Evolutionary conservation across 2,113 vertebrate species (phyloP).

Genomic region (Pipa parva): DNA sequence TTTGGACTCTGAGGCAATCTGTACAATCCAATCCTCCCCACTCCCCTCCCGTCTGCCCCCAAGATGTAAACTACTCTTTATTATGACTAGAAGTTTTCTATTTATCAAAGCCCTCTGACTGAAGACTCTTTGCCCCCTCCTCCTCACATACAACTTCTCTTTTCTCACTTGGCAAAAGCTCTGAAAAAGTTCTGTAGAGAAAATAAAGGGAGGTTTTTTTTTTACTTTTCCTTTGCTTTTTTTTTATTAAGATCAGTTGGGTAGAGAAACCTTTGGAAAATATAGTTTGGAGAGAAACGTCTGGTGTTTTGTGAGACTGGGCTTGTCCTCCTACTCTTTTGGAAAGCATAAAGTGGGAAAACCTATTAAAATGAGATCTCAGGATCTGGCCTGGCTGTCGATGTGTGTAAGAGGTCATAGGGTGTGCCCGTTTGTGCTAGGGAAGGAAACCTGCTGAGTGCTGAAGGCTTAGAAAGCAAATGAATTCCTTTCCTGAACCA

Average conservation of each 20-base stretch:
- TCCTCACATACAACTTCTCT: constrained; percentile 25
- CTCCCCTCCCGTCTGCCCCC: constrained; percentile 32
- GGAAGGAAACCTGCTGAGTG: neutral
- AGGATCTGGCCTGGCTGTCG: constrained; percentile 15
- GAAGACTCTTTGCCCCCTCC: constrained; percentile 51
- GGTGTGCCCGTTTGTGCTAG: constrained; percentile 2
- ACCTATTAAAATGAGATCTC: constrained; percentile 27
- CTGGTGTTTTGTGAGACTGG: constrained; percentile 53
- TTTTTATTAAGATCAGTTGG: constrained; percentile 47
- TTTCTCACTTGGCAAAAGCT: constrained; percentile 28
- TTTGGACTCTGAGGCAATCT: constrained; percentile 57
- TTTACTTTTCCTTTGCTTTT: constrained; percentile 24
- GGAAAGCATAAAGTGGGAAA: constrained; percentile 42
- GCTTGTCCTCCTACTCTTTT: constrained; percentile 52
- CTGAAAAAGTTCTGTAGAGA: constrained; percentile 13
- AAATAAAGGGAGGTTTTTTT: constrained; percentile 23
- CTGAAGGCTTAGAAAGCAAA: neutral
- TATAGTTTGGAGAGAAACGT: constrained; percentile 42
- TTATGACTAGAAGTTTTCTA: constrained; percentile 70
- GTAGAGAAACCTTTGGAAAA: constrained; percentile 45
- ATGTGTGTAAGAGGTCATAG: constrained; percentile 13
- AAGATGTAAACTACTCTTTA: constrained; percentile 56
- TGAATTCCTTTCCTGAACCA: neutral
- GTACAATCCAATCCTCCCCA: constrained; percentile 43
- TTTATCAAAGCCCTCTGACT: constrained; percentile 64